Percentiles rank a stretch among this genome's conserved stretches.
Evolutionary conservation across 2,797 vertebrate genomes (phyloP).

Genomic region (Melanotaenia pygmaea): DNA sequence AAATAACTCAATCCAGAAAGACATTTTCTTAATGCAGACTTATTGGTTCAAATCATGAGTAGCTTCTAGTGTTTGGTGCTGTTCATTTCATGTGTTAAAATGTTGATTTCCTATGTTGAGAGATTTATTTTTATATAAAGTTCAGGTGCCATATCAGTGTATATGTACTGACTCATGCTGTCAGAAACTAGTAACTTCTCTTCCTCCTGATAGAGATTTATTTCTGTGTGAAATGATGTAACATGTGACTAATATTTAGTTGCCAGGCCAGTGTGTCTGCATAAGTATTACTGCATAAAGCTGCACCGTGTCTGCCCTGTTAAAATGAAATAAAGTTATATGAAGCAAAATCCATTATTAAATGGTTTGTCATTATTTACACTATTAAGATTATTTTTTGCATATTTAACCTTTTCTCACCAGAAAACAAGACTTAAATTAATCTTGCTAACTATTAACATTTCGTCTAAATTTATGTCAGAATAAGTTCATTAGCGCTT

Average conservation of each 20-base stretch:
- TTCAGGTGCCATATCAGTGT: constrained; percentile 86
- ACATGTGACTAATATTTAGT: constrained; percentile 86
- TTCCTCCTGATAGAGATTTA: constrained; percentile 55
- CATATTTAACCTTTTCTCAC: not conserved
- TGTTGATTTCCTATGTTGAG: constrained; percentile 60
- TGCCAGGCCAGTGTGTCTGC: constrained; percentile 87
- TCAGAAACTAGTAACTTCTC: constrained; percentile 64
- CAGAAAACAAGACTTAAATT: not conserved
- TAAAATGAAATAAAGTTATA: constrained; percentile 62
- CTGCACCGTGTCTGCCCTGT: constrained; percentile 37
- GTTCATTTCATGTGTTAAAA: constrained; percentile 24
- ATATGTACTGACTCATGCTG: constrained; percentile 84
- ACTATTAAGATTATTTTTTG: not conserved
- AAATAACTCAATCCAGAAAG: no score
- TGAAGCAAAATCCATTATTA: not conserved
- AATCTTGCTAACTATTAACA: not conserved
- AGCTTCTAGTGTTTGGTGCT: not conserved
- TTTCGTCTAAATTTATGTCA: not conserved
- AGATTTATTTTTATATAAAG: constrained; percentile 83
- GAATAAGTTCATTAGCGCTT: not conserved
- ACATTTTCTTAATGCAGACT: no score
- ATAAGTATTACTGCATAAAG: constrained; percentile 78
- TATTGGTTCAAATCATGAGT: no score
- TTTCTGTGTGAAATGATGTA: constrained; percentile 79
- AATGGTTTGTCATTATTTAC: not conserved